Evolutionary conservation across 1,140 invertebrate genomes (phyloP), one percentile per base, ranked within the genome.

Genomic region (Bombus balteatus): DNA sequence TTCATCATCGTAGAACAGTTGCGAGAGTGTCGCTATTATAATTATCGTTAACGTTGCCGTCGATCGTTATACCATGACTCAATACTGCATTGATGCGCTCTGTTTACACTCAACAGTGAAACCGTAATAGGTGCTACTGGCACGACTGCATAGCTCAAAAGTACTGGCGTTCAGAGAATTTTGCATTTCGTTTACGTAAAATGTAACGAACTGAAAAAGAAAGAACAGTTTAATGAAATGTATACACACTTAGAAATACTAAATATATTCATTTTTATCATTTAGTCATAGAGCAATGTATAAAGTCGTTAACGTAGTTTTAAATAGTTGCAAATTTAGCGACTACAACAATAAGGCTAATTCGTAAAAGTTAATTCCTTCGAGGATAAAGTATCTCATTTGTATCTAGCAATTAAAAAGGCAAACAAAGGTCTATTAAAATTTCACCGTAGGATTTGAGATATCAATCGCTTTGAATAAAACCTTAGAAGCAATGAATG

Each of bases 31-130:
- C 68, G 39, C 34, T 62, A 34, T 71, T 65, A 53, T 80, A 62
- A 72, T 85, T 73, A 85, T 85, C 41, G 57, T 80, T 85, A 72
- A 85, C 83, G 65, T 28, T 82, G 34, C 34, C 37, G 47, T 32
- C 37, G 68, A 85, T 80, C 76, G 53, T 80, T 80, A 84, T 65
- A 62, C 77, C 32, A 22, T 80, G 75, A 80, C 83, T 84, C 83
- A 72, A 80, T 84, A 43, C 37, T 6, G 66, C 75, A 41, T 84
- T 76, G 83, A 85, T 79, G 83, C 77, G 83, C 76, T 85, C 83
- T 85, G 83, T 85, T 85, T 85, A 39, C 83, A 85, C 39, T 53
- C 10, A 65, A 85, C 83, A 85, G 77, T 80, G 57, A 72, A 34
- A 25, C 68, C 34, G 39, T 80, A 85, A 85, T 65, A 65, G 83